A percentile compares a stretch with the other conserved stretches of the same genome.
Evolutionary conservation across 2,888 invertebrate species (phyloP).

Genomic region (Odontothrips loti): DNA sequence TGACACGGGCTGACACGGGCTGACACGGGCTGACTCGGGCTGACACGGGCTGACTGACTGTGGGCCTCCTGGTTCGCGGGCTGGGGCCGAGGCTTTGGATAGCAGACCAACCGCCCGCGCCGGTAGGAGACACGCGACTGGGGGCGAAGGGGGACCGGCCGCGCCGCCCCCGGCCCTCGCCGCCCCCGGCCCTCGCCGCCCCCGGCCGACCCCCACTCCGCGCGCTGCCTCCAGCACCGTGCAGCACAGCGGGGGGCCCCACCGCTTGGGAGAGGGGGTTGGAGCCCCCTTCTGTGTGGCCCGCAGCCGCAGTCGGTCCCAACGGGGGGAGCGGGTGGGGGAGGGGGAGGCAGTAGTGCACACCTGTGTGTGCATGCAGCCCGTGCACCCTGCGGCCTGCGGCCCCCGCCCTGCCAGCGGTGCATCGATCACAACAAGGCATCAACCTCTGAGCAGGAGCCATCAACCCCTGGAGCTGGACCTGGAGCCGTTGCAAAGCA

Average conservation of each 20-base stretch:
- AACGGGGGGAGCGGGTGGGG: conserved; percentile 19
- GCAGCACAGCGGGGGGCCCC: conserved; percentile 31
- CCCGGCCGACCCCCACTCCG: conserved; percentile 12
- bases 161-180: conserved; percentile 35
- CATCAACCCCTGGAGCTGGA: too few relatives aligned
- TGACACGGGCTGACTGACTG: neutral
- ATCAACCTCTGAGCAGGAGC: too few relatives aligned
- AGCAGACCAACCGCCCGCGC: neutral
- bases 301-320: neutral
- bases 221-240: conserved; percentile 25
- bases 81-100: neutral
- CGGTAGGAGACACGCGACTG: neutral
- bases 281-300: conserved; percentile 28
- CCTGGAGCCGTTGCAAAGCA: too few relatives aligned
- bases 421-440: too few relatives aligned
- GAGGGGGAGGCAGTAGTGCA: neutral
- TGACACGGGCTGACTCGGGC: neutral
- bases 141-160: conserved; percentile 20
- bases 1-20: neutral
- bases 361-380: neutral
- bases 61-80: neutral
- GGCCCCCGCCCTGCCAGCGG: neutral
- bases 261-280: conserved; percentile 31
- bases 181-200: conserved; percentile 35
- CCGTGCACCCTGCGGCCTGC: neutral